Evolutionary conservation across 23 tunicate species (phyloP).

Genomic region (Trididemnum nubilum): DNA sequence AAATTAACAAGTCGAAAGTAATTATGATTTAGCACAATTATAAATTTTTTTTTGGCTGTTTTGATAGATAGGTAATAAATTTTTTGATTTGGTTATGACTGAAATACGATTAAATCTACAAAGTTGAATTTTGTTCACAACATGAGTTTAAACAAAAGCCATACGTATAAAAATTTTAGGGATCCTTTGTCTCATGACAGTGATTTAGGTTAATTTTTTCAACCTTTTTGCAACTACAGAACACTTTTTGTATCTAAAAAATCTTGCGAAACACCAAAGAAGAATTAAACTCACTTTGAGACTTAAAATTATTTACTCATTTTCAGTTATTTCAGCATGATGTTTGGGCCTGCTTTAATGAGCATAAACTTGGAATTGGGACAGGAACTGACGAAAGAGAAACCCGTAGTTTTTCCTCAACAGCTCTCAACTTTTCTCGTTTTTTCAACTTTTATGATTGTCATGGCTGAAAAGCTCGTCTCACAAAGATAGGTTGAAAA

Average conservation of each 20-base stretch:
- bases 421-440: conserved; percentile 23
- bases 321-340: conserved; percentile 33
- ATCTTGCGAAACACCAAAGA: not conserved
- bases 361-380: conserved; percentile 28
- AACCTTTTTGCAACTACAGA: not conserved
- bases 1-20: too few relatives aligned
- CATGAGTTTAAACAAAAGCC: too few relatives aligned
- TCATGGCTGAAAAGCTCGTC: conserved; percentile 36
- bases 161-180: too few relatives aligned
- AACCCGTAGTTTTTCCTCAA: conserved; percentile 1
- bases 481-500: conserved; percentile 47
- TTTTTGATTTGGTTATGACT: too few relatives aligned
- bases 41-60: too few relatives aligned
- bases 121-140: too few relatives aligned
- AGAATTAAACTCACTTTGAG: not conserved
- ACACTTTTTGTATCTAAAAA: not conserved
- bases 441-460: conserved; percentile 17
- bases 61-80: too few relatives aligned
- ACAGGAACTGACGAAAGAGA: not conserved
- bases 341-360: conserved; percentile 31
- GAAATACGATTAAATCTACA: too few relatives aligned
- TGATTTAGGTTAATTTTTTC: too few relatives aligned
- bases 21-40: too few relatives aligned
- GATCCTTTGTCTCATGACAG: too few relatives aligned
- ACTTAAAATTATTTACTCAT: not conserved